phyloP scores from a whole-genome alignment of 2,797 vertebrate species.

The Tamandua tetradactyla region DNA sequence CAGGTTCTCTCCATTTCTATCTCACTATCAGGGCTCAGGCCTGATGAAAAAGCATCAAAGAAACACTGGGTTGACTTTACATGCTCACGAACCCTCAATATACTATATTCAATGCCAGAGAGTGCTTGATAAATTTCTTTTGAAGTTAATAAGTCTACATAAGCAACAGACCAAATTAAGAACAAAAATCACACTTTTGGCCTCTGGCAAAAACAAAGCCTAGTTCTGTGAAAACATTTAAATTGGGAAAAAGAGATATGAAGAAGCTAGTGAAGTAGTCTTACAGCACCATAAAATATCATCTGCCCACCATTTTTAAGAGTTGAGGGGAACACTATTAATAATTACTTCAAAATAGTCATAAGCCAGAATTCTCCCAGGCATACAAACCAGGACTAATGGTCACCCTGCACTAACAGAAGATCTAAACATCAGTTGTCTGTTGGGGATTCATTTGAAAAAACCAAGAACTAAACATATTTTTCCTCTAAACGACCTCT shows the following conservation, averaged over 20 bases:
- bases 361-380: not conserved
- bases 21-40: not conserved
- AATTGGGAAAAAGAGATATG: not conserved
- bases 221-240: slow-evolving; percentile 36
- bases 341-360: not conserved
- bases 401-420: not conserved
- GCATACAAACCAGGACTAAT: not conserved
- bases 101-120: not conserved
- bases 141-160: not conserved
- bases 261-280: not conserved
- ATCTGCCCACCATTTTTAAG: not conserved
- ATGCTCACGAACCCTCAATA: not conserved
- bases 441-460: not conserved
- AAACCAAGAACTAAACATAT: not conserved
- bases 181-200: not conserved
- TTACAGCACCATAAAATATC: not conserved
- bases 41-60: slow-evolving; percentile 2
- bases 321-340: not conserved
- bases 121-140: not conserved
- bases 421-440: not conserved
- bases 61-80: not conserved
- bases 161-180: not conserved
- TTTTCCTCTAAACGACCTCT: not conserved
- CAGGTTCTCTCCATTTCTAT: not conserved
- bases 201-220: not conserved